phyloP scores from a whole-genome alignment of 37 sponge, comb jelly and placozoan genomes.

The Petrosia ficiformis region DNA sequence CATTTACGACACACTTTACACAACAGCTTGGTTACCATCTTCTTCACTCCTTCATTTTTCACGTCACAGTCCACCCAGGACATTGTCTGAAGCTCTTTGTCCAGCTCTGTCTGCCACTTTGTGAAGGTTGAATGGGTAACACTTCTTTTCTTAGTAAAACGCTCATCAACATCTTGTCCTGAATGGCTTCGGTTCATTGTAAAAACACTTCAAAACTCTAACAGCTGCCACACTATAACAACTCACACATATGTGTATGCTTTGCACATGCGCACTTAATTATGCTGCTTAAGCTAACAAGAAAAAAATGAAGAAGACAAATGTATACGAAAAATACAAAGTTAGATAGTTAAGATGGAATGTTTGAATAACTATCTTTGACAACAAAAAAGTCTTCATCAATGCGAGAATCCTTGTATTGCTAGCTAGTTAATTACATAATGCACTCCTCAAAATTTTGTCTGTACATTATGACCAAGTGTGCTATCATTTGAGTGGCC shows the following conservation, averaged over 20 bases:
- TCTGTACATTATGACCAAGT: slow-evolving; percentile 8
- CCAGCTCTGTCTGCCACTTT: slow-evolving; percentile 11
- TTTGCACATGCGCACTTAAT: background rate
- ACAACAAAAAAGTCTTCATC: too few relatives aligned
- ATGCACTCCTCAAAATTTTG: too few relatives aligned
- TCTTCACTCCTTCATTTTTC: slow-evolving; percentile 12
- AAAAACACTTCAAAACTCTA: background rate
- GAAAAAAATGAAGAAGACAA: too few relatives aligned
- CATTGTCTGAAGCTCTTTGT: slow-evolving; percentile 34
- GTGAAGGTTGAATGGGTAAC: background rate
- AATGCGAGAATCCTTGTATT: too few relatives aligned
- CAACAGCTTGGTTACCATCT: slow-evolving; percentile 24
- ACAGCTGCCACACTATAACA: background rate
- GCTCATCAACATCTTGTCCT: background rate
- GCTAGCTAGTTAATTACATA: too few relatives aligned
- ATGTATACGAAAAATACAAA: too few relatives aligned
- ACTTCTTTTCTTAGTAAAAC: too few relatives aligned
- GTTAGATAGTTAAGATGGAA: too few relatives aligned
- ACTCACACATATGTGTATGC: too few relatives aligned
- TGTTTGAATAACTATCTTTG: too few relatives aligned
- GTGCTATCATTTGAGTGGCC: background rate
- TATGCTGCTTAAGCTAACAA: too few relatives aligned
- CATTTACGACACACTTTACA: slow-evolving; percentile 47
- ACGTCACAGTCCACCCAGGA: slow-evolving; percentile 53
- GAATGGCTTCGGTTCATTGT: slow-evolving; percentile 8